Base-by-base conservation (phyloP, 1,140 invertebrate genomes). In the Potamilus streckersoni region DNA sequence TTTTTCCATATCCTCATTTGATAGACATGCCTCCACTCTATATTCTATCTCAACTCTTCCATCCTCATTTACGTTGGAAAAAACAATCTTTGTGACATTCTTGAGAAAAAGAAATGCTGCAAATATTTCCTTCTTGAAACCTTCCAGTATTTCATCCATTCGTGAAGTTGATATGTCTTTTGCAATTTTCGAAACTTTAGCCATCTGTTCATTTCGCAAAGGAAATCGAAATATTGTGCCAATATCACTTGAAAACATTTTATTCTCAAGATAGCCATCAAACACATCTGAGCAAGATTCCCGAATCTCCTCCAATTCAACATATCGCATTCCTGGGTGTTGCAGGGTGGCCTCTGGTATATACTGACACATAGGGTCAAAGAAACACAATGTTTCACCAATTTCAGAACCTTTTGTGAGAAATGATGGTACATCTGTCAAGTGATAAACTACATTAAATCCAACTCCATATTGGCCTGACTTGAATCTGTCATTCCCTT, bases 341-440 rank as follows among this genome's bases (percentile, higher is more conserved):
- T 68, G 58, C 19, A 56, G 27, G 14, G 80, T 76, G 19, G 84
- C 80, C 11, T 74, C 65, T 23, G 82, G 83, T 49, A 87, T 76
- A 76, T 83, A 85, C 23, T 76, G 82, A 63, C 83, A 85, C 68
- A 85, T 76, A 57, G 88, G 88, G 79, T 89, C 88, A 66, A 89
- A 83, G 12, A 86, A 71, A 71, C 86, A 88, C 4, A 89, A 63
- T 19, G 80, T 81, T 69, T 86, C 82, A 27, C 79, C 79, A 20
- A 64, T 78, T 58, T 82, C 76, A 49, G 38, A 11, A 49, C 66
- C 73, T 49, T 12, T 68, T 15, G 73, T 75, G 12, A 69, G 63
- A 19, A 75, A 69, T 17, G 72, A 60, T 61, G 72, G 72, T 11
- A 58, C 65, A 68, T 74, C 72, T 20, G 72, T 74, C 20, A 75